Percentiles rank a stretch among this genome's conserved stretches.
These are phyloP conservation scores for Alethe castanea DNA, from an alignment of 2,113 vertebrate genomes.

Conservation along the genomic window DNA sequence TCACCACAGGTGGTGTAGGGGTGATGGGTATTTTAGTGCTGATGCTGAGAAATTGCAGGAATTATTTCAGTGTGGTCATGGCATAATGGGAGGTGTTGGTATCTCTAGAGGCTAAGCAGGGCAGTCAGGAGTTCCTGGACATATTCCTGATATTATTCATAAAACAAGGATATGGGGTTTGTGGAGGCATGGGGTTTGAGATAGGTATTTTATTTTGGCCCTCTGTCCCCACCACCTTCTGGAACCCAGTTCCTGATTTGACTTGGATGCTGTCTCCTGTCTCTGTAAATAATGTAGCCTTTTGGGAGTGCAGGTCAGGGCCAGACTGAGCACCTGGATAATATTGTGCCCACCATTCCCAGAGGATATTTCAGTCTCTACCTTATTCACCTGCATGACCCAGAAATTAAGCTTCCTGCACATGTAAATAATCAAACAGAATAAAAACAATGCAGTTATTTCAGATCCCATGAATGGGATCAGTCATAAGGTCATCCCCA, in stretches of 20 bases:
- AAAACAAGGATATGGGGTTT: neutral
- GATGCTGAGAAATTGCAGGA: neutral
- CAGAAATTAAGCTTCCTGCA: neutral
- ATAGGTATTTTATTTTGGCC: neutral
- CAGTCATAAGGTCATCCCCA: neutral
- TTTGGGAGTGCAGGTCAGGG: neutral
- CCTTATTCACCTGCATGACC: neutral
- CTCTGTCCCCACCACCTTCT: neutral
- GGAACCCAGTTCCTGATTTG: neutral
- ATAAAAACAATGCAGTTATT: neutral
- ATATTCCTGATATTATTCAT: neutral
- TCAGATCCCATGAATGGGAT: neutral
- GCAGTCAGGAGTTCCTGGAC: neutral
- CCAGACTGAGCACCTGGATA: neutral
- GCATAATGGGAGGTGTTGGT: neutral
- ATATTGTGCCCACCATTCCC: neutral
- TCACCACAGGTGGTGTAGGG: neutral
- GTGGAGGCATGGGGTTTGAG: neutral
- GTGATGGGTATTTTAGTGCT: conserved; percentile 18
- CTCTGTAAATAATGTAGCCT: neutral
- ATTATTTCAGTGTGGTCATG: neutral
- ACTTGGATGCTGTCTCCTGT: neutral
- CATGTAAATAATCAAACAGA: neutral
- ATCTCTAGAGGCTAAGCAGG: neutral
- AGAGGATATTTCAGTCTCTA: neutral